Base-by-base conservation (phyloP, 2,797 vertebrate species). In the Eospalax fontanierii region DNA sequence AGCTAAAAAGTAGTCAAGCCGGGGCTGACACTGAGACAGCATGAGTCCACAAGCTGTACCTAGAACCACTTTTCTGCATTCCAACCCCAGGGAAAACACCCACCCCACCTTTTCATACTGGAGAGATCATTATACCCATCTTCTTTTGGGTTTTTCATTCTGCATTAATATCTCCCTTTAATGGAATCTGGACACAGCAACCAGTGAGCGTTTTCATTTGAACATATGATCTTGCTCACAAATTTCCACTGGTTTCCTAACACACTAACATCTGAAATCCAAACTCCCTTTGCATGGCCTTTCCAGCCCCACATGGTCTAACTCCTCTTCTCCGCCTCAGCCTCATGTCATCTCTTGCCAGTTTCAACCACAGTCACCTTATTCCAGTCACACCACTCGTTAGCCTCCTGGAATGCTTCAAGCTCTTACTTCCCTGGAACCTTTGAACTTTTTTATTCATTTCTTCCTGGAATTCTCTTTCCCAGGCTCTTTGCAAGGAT, bases 371-470 rank as follows among this genome's bases (percentile, higher is more conserved):
- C 24, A 76, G 66, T 89, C 66, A 80, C 71, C 71, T 66, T 73
- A 91, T 87, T 96, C 63, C 46, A 89, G 43, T 22, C 76, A 87
- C 57, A 83, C 0, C 90, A 30, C 38, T 95, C 12, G 30, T 95
- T 38, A 75, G 63, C 35, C 40, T 94, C 22, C 22, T 80, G 73
- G 7, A 93, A 87, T 59, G 24, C 35, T 84, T 40, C 81, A 89
- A 87, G 4, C 24, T 81, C 35, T 73, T 94, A 71, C 73, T 38
- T 94, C n/a, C 33, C 33, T 61, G 22, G 43, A 21, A 15, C 11
- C 30, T 93, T 82, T 59, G 38, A 93, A 85, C 22, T 91, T 90
- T 46, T 38, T 86, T 85, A 94, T 89, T n/a, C 26, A 71, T 90
- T 46, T 71, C 40, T 89, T 61, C 50, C 66, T 92, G 6, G 19